Base-by-base conservation (phyloP, 92 coral and sea anemone species). In the Phenganax stokvisi region DNA sequence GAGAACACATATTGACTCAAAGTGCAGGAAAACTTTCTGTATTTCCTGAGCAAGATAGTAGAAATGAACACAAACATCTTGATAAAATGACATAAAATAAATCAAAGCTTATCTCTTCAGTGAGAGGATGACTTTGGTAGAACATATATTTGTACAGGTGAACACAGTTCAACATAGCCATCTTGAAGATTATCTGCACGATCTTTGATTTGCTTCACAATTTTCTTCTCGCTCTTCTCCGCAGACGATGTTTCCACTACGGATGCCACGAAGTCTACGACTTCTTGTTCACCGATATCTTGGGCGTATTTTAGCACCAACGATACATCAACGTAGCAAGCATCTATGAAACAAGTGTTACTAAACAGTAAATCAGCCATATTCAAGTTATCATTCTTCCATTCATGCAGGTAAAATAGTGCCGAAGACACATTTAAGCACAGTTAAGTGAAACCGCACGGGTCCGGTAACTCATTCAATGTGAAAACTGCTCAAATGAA, bases 141-240 rank as follows among this genome's bases (percentile, higher is more conserved):
- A 80, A 94, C 88, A 57, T 90, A 94, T 51, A 94, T 87, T 71
- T 91, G 92, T 8, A 94, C 98, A 12, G 98, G 92, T 27, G 89
- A 56, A 60, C 97, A 94, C 31, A 94, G 90, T 12, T 90, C 93
- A 71, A 96, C 90, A 3, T 92, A 90, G 10, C 96, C 97, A 54
- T 89, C 90, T 51, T 75, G 83, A 51, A 96, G 78, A 80, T 88
- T 93, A 81, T 93, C 94, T 12, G 91, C 89, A 56, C 88, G 84
- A 82, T 89, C 85, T 76, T 91, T 91, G 51, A 85, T 85, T 62
- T 93, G 96, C 71, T 87, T 91, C 12, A 84, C 53, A 8, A 87
- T 76, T 37, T 29, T 86, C 76, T 55, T 61, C 47, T 86, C 71
- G 78, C 84, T 71, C 9, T 70, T 66, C 58, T 73, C 73, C 51